Evolutionary conservation across 2,888 invertebrate species (phyloP), one percentile per base, ranked within the genome.

Genomic region (Stenodera caucasica): DNA sequence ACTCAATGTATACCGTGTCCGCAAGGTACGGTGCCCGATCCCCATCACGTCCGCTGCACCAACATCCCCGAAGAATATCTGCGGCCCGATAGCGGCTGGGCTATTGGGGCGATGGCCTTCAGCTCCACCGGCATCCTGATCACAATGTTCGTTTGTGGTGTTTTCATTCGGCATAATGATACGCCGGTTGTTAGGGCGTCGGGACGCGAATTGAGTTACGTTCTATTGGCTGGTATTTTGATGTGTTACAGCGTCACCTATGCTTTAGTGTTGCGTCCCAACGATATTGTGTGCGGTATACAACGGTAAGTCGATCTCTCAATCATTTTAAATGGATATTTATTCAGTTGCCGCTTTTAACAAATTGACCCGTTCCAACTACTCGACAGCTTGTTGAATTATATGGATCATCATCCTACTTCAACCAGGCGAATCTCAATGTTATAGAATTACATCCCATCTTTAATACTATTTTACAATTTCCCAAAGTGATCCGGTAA

Each of bases 101-200:
- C 96, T 4, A 94, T 96, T 62, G 95, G 93, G 0, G 96, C 96
- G 11, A 94, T 96, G 92, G 87, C 91, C 9, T 89, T 96, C 77
- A 92, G 94, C 32, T 88, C 91, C 8, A 86, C 90, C 0, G 97
- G 98, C 11, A 69, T 77, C 14, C 80, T 94, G 55, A 85, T 94
- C 63, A 96, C 90, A 37, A 80, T 88, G 80, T 86, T 81, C 81
- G 85, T 84, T 33, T 73, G 77, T 49, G 81, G 84, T 14, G 84
- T 88, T 15, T 89, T 89, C 76, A 77, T 88, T 53, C 81, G 83
- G 49, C 84, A 87, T 82, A 93, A 96, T 80, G 90, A 94, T 69
- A 98, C 98, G 0, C 97, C 98, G 0, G 94, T 98, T 53, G 98
- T 99, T n/a, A 88, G 97, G 68, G 96, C 98, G 35, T 94, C 96